phyloP scores from a whole-genome alignment of 2,113 vertebrate genomes.

The Polyodon spathula region DNA sequence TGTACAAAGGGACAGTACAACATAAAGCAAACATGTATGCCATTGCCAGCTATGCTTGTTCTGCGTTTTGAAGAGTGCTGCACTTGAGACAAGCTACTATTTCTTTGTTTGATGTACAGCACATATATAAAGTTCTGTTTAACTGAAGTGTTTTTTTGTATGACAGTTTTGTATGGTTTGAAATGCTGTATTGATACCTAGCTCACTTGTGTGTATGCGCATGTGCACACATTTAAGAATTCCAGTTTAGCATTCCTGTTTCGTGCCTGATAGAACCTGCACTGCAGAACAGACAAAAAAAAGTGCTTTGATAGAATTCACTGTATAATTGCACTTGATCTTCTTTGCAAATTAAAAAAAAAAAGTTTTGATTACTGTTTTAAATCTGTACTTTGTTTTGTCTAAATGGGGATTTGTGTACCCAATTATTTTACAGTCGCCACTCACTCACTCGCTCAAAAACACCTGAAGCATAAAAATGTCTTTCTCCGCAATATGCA shows the following conservation, averaged over 20 bases:
- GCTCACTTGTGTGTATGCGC: slow-evolving; percentile 26
- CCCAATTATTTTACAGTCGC: too few species aligned
- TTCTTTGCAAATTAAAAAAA: slow-evolving; percentile 53
- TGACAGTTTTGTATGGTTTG: slow-evolving; percentile 21
- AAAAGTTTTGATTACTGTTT: slow-evolving; percentile 38
- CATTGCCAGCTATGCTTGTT: too few species aligned
- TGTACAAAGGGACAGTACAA: too few species aligned
- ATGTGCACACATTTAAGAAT: slow-evolving; percentile 26
- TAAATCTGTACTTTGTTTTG: slow-evolving; percentile 14
- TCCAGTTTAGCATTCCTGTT: slow-evolving; percentile 41
- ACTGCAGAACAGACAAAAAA: slow-evolving; percentile 33
- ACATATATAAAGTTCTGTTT: slow-evolving; percentile 14
- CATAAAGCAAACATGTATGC: too few species aligned
- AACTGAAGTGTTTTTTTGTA: slow-evolving; percentile 25
- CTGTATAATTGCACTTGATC: slow-evolving; percentile 52
- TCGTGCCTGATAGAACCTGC: slow-evolving; percentile 54
- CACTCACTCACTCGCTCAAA: too few species aligned
- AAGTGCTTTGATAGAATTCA: slow-evolving; percentile 46
- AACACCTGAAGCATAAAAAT: too few species aligned
- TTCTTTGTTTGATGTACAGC: slow-evolving; percentile 8
- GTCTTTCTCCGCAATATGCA: too few species aligned
- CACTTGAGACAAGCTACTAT: too few species aligned
- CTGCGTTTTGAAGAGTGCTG: too few species aligned
- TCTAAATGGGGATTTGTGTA: neutral
- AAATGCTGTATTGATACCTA: slow-evolving; percentile 21